Conservation (phyloP, 2,113 vertebrate species). For the Alouatta palliata region DNA sequence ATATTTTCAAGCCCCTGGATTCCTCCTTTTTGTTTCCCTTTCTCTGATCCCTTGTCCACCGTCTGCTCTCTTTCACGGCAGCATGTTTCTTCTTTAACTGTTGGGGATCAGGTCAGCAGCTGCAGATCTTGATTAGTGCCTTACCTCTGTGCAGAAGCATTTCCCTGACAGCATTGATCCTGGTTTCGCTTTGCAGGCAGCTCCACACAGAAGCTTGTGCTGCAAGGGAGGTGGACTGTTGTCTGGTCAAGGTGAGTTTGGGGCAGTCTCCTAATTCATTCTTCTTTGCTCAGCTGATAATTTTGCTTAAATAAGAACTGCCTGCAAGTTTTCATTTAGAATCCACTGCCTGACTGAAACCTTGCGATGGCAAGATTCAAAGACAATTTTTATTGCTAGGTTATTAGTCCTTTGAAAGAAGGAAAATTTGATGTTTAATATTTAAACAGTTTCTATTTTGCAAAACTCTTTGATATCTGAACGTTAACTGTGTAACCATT, state of each 20-base stretch:
- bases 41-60: background rate
- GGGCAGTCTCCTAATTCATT: constrained; percentile 58
- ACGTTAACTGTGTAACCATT: constrained; percentile 69
- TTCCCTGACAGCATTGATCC: background rate
- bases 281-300: constrained; percentile 63
- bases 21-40: rapidly evolving
- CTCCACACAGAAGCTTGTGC: background rate
- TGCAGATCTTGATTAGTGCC: background rate
- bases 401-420: constrained; percentile 79
- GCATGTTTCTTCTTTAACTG: background rate
- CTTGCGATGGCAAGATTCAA: constrained; percentile 79
- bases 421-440: constrained; percentile 79
- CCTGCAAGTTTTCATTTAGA: constrained; percentile 74
- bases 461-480: constrained; percentile 71
- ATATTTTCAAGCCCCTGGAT: background rate
- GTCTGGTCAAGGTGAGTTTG: constrained; percentile 62
- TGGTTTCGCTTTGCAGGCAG: background rate
- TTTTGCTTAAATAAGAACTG: constrained; percentile 69
- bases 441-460: constrained; percentile 78
- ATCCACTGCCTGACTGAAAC: constrained; percentile 59
- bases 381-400: constrained; percentile 77
- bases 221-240: background rate
- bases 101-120: constrained; percentile 49
- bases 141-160: background rate
- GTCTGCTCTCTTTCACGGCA: background rate